Evolutionary conservation across 2,797 vertebrate genomes (phyloP).

Genomic region (Brachymystax lenok): DNA sequence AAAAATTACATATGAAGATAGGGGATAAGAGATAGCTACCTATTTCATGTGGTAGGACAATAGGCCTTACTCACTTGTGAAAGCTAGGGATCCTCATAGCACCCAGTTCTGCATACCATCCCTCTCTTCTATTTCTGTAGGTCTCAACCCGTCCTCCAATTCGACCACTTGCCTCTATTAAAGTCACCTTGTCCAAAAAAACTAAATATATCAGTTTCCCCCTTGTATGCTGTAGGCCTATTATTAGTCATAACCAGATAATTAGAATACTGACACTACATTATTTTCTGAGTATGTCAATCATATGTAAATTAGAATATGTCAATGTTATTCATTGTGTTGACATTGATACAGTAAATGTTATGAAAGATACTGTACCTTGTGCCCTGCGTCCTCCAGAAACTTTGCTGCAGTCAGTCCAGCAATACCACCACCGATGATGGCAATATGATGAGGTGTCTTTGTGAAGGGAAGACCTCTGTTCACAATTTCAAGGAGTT

Average conservation of each 20-base stretch:
- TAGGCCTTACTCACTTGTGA: slow-evolving; percentile 63
- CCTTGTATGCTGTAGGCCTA: neutral
- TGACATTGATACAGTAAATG: neutral
- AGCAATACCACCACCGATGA: slow-evolving; percentile 77
- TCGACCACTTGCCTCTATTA: slow-evolving; percentile 79
- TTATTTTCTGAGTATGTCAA: neutral
- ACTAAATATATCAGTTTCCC: neutral
- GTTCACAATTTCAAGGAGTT: slow-evolving; percentile 73
- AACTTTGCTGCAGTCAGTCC: slow-evolving; percentile 79
- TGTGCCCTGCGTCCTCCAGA: slow-evolving; percentile 77
- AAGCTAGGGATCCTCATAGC: slow-evolving; percentile 87
- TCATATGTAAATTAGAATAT: neutral
- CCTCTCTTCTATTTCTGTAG: slow-evolving; percentile 74
- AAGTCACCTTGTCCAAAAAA: slow-evolving; percentile 71
- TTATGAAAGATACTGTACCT: slow-evolving; percentile 54
- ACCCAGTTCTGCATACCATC: slow-evolving; percentile 84
- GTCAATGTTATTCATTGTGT: neutral
- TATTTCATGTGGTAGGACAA: slow-evolving; percentile 1
- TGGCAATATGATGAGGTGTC: slow-evolving; percentile 62
- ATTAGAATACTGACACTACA: neutral
- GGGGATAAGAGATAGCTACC: neutral
- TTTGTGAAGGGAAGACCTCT: slow-evolving; percentile 74
- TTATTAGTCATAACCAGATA: neutral
- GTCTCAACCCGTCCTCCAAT: slow-evolving; percentile 84
- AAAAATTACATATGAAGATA: neutral